Percentiles rank a stretch among this genome's conserved stretches.
Evolutionary conservation across 2,888 invertebrate genomes (phyloP).

Genomic region (Branchellion lobata): DNA sequence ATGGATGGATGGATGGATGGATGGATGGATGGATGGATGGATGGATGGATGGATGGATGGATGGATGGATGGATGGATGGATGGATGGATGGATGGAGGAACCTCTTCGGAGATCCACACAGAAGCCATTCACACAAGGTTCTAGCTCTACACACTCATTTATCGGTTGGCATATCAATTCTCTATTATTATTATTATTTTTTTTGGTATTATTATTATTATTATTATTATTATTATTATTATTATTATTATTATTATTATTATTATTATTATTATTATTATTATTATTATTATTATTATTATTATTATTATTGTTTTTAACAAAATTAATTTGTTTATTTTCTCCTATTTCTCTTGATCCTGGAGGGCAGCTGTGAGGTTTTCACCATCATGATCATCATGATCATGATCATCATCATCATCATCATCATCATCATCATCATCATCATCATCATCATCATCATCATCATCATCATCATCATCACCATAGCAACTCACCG

Average conservation of each 20-base stretch:
- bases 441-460: constrained; percentile 17
- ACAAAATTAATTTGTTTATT: no score
- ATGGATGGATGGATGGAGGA: constrained; percentile 23
- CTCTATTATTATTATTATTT: no score
- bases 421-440: constrained; percentile 6
- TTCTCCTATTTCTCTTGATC: no score
- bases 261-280: no score
- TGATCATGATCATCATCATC: constrained; percentile 11
- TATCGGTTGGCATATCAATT: no score
- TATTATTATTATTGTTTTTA: no score
- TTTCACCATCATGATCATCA: neutral
- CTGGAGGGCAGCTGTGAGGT: no score
- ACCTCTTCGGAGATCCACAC: constrained; percentile 51
- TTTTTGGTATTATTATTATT: no score
- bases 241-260: no score
- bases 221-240: no score
- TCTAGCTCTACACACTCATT: constrained; percentile 36
- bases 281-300: no score
- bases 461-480: neutral
- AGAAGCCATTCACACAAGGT: constrained; percentile 58
- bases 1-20: constrained; percentile 23
- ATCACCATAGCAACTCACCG: constrained; percentile 44
- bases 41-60: constrained; percentile 33
- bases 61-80: constrained; percentile 37
- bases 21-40: constrained; percentile 19